Conservation (phyloP, 2,888 invertebrate genomes). For the Trichacis sp. region DNA sequence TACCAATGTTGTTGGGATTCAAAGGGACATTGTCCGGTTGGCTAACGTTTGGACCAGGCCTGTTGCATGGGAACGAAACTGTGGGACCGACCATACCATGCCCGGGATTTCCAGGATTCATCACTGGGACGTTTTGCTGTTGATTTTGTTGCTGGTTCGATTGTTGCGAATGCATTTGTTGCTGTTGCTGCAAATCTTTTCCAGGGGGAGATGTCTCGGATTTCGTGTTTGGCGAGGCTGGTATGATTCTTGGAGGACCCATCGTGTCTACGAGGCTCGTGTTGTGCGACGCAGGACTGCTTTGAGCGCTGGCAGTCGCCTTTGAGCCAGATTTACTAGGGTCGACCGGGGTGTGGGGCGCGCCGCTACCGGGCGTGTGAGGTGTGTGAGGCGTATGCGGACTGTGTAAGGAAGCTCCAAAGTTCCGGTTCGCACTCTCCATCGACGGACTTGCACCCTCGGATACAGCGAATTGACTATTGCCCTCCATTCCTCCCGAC, state of each 20-base stretch:
- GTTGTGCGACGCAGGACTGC: conserved; percentile 64
- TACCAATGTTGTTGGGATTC: conserved; percentile 75
- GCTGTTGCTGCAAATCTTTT: conserved; percentile 57
- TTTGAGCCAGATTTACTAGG: conserved; percentile 57
- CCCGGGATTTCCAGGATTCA: conserved; percentile 56
- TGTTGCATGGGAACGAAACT: conserved; percentile 58
- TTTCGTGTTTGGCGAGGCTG: conserved; percentile 66
- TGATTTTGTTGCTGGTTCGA: conserved; percentile 52
- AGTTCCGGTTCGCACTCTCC: conserved; percentile 64
- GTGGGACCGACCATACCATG: conserved; percentile 53
- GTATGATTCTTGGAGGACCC: conserved; percentile 65
- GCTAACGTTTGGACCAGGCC: conserved; percentile 60
- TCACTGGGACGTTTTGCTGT: conserved; percentile 41
- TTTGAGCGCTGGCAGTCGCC: conserved; percentile 64
- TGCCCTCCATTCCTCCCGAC: conserved; percentile 56
- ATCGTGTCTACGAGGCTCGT: conserved; percentile 62
- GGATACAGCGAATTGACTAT: conserved; percentile 60
- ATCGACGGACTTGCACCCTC: conserved; percentile 66
- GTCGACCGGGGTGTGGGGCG: conserved; percentile 65
- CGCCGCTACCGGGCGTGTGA: conserved; percentile 62
- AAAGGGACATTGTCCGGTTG: conserved; percentile 75
- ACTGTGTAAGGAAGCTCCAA: conserved; percentile 64
- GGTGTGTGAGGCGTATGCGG: conserved; percentile 67
- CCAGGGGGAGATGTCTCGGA: conserved; percentile 64
- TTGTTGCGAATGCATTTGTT: conserved; percentile 60